Evolutionary conservation across 1,140 invertebrate genomes (phyloP).

Genomic region (Periplaneta americana): DNA sequence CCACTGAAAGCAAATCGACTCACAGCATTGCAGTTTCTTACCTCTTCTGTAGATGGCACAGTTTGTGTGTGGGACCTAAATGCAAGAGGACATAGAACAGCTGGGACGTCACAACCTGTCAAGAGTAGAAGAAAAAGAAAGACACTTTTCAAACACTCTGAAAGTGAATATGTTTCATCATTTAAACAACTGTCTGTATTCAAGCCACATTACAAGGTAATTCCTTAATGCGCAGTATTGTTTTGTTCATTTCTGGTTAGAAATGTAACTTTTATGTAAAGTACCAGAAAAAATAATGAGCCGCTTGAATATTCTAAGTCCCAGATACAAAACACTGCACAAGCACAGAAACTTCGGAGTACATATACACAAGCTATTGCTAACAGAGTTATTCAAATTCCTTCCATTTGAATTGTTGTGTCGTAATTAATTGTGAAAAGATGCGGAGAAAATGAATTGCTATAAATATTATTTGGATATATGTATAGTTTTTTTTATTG

Average conservation of each 20-base stretch:
- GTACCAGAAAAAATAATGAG: no score
- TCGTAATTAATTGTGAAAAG: no score
- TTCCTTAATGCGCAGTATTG: not conserved
- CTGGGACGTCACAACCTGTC: not conserved
- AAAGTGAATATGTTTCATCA: not conserved
- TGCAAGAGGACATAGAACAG: constrained; percentile 7
- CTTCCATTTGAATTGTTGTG: no score
- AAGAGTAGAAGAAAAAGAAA: not conserved
- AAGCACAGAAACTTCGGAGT: no score
- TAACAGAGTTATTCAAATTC: no score
- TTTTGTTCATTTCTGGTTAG: not conserved
- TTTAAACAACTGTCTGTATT: not conserved
- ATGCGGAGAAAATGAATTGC: no score
- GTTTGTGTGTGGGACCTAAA: constrained; percentile 67
- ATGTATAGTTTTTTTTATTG: no score
- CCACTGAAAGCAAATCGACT: constrained; percentile 22
- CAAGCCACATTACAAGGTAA: not conserved
- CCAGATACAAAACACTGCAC: no score
- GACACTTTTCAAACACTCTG: not conserved
- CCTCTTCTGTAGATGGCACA: constrained; percentile 56
- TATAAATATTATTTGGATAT: no score
- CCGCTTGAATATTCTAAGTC: no score
- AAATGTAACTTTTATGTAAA: no score
- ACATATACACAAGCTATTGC: no score
- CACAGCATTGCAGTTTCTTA: constrained; percentile 54